phyloP scores from a whole-genome alignment of 2,797 vertebrate genomes.

The Malurus leucopterus region DNA sequence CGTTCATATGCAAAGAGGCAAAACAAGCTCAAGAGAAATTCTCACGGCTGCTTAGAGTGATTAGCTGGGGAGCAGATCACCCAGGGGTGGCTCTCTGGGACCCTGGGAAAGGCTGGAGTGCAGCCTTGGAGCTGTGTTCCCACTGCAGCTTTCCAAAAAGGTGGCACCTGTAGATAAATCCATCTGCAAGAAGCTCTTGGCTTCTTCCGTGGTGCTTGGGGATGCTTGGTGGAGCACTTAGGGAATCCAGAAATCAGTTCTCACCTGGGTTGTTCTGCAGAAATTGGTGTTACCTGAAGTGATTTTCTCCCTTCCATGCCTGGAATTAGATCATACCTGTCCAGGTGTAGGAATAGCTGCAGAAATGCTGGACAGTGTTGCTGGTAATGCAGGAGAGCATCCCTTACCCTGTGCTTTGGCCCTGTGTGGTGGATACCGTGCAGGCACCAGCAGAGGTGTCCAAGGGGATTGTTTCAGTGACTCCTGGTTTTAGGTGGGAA shows the following conservation, averaged over 20 bases:
- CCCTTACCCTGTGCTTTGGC: not conserved
- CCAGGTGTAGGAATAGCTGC: not conserved
- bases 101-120: not conserved
- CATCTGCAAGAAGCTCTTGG: rapidly evolving
- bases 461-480: not conserved
- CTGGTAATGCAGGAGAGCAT: rapidly evolving
- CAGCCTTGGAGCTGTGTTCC: rapidly evolving
- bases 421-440: rapidly evolving
- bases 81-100: not conserved
- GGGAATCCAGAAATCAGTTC: not conserved
- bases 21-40: not conserved
- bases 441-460: rapidly evolving
- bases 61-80: not conserved
- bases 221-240: not conserved
- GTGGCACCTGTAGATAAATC: rapidly evolving
- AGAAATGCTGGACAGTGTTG: not conserved
- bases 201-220: rapidly evolving
- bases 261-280: not conserved
- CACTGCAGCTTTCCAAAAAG: not conserved
- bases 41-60: not conserved
- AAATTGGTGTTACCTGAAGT: not conserved
- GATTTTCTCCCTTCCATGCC: rapidly evolving
- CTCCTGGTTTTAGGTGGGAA: not conserved
- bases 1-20: not conserved
- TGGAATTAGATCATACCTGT: not conserved